phyloP scores from a whole-genome alignment of 92 coral and sea anemone species.

The Hydrozoanthus gracilis region DNA sequence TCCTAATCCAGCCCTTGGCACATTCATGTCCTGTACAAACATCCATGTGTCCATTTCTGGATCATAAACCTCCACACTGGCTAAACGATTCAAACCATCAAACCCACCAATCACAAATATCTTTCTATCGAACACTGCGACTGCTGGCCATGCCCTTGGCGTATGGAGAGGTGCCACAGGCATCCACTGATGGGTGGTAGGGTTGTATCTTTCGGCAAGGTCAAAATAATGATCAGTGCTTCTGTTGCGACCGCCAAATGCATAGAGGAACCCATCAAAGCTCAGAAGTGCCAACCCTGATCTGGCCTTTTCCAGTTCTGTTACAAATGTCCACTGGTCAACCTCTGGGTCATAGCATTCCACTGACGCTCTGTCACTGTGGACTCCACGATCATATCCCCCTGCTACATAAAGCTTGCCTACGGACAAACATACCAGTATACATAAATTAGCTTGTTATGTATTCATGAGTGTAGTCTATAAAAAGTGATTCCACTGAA shows the following conservation, averaged over 20 bases:
- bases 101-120: conserved; percentile 97
- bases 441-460: neutral
- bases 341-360: conserved; percentile 96
- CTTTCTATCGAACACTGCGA: conserved; percentile 90
- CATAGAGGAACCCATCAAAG: conserved; percentile 83
- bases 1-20: conserved; percentile 95
- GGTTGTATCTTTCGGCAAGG: conserved; percentile 90
- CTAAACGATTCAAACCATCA: conserved; percentile 94
- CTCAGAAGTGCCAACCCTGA: conserved; percentile 90
- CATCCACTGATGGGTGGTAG: conserved; percentile 94
- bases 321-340: conserved; percentile 97
- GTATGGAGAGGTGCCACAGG: conserved; percentile 94
- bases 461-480: too few relatives aligned
- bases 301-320: conserved; percentile 98
- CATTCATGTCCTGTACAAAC: conserved; percentile 91
- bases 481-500: too few relatives aligned
- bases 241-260: conserved; percentile 97
- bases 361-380: conserved; percentile 97
- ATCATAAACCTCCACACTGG: conserved; percentile 93
- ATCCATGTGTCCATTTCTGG: conserved; percentile 85
- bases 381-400: conserved; percentile 97
- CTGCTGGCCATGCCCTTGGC: conserved; percentile 99
- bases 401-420: conserved; percentile 98
- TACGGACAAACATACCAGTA: conserved; percentile 29
- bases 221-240: conserved; percentile 99